Evolutionary conservation across 2,888 invertebrate genomes (phyloP).

Genomic region (Dolichopus griseipennis): DNA sequence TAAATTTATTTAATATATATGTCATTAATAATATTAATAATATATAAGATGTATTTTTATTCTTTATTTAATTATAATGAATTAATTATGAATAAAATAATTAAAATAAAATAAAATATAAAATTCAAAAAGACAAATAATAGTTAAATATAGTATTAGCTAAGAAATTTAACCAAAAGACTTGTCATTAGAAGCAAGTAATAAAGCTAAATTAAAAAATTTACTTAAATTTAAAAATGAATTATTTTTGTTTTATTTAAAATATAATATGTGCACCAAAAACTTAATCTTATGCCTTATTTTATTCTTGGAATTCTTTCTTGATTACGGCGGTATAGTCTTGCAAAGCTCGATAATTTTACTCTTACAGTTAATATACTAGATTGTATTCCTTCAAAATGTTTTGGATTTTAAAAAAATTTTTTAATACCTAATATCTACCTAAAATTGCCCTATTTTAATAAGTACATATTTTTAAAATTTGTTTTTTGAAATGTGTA

Average conservation of each 20-base stretch:
- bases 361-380: no score
- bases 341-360: no score
- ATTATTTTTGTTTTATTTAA: background rate
- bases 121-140: constrained; percentile 6
- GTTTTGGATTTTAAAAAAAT: no score
- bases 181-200: background rate
- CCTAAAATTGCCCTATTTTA: no score
- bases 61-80: background rate
- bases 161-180: constrained; percentile 6
- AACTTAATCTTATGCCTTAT: no score
- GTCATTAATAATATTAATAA: background rate
- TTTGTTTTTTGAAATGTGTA: no score
- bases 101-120: background rate
- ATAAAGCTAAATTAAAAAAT: constrained; percentile 4
- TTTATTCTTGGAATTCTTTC: no score
- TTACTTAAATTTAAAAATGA: background rate
- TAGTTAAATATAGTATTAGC: constrained; percentile 6
- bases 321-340: no score
- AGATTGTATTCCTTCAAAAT: no score
- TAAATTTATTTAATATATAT: background rate
- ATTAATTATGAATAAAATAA: background rate
- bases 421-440: no score
- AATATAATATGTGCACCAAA: background rate
- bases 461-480: no score
- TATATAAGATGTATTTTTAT: background rate